Evolutionary conservation across 2,888 invertebrate species (phyloP), one percentile per base, ranked within the genome.

Genomic region (Peribatodes rhomboidaria): DNA sequence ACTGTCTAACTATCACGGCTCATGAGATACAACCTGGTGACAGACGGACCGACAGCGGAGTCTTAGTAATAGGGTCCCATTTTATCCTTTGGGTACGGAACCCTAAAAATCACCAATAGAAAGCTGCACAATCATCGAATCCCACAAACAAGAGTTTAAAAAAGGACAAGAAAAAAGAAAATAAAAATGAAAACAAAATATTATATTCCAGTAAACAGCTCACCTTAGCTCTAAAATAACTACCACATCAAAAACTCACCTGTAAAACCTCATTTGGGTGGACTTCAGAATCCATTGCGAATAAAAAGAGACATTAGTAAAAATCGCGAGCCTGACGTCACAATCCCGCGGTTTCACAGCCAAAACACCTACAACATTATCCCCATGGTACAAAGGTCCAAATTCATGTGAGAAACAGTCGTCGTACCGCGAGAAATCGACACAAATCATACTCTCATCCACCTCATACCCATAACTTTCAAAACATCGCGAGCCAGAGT

Each of bases 351-450:
- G 90, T 44, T 80, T 85, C 27, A 85, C 73, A 0, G 87, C 78
- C 16, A 92, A 62, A 0, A 92, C 72, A 0, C 92, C 92, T 0
- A 86, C 83, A 1, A 92, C 68, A 49, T 83, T 89, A 39, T 91
- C 85, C 0, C 67, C 78, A 6, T 52, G 33, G 59, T 76, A 92
- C 0, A 92, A 44, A 0, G 92, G 92, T 0, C 92, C 92, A 61
- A 91, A 92, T 33, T 92, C 92, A 2, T 88, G 84, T 0, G 86
- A 65, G 13, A 92, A 92, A 60, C 92, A 92, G 16, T 90, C 89
- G 0, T 84, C 81, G n/a, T 89, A 76, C 0, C 71, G 65, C 0
- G 86, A 79, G 65, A 91, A 61, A 16, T 92, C 89, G 0, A 89
- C 72, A 50, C 92, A 92, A 0, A 92, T 80, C 54, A 89, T 53